These are phyloP conservation scores for Chiloscyllium plagiosum DNA, from an alignment of 2,113 vertebrate species.

Conservation along the genomic window DNA sequence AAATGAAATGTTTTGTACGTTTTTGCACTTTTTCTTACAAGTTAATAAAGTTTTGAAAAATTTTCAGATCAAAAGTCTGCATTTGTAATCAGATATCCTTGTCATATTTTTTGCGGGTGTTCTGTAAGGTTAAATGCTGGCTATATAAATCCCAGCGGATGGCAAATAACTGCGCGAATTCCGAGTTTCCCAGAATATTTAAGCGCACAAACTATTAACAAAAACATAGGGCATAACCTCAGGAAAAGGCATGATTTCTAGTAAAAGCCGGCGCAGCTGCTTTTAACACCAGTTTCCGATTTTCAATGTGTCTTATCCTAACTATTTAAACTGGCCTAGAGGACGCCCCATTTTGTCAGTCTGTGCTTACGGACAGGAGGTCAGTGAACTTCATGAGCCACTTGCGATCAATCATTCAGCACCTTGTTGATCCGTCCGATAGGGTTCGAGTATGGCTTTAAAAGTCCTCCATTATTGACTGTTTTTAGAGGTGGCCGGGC, in stretches of 20 bases:
- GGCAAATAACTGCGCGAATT: not conserved
- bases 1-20: constrained; percentile 27
- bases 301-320: not conserved
- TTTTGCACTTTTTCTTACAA: constrained; percentile 27
- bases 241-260: constrained; percentile 7
- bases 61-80: not conserved
- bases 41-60: constrained; percentile 31
- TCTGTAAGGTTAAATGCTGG: not conserved
- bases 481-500: not conserved
- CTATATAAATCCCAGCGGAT: not conserved
- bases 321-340: not conserved
- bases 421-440: too few relatives aligned
- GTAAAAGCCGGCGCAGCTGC: not conserved
- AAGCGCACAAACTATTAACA: not conserved
- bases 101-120: not conserved
- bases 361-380: not conserved
- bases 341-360: not conserved
- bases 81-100: not conserved
- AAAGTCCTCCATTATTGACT: not conserved
- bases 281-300: not conserved
- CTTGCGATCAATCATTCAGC: not conserved
- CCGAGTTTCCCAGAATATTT: not conserved
- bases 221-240: not conserved
- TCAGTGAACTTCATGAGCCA: not conserved
- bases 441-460: too few relatives aligned